Base-by-base conservation (phyloP, 2,113 vertebrate species). In the Mixornis gularis region DNA sequence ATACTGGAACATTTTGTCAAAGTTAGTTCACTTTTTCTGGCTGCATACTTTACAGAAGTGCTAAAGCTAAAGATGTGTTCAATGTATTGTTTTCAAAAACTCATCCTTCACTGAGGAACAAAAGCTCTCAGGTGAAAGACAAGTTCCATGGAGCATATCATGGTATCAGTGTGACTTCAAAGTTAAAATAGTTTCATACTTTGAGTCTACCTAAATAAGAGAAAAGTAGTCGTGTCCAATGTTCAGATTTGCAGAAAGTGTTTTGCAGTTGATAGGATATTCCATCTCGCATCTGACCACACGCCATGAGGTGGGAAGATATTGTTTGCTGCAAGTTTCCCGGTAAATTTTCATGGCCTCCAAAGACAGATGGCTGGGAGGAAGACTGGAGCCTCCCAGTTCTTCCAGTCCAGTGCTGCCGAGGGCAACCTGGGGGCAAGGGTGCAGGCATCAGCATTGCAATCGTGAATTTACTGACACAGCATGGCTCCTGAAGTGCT, bases 231-330 rank as follows among this genome's bases (percentile, higher is more conserved):
- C 3, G 9, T 29, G 12, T 21, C 27, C 22, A 22, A 4, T 26
- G 32, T 64, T 77, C 18, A 56, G 53, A 40, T 32, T 4, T 40
- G 13, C 26, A 51, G 16, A 25, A 69, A 65, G 7, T 44, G 16
- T 22, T 73, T 44, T 78, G 9, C 25, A n/a, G 18, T 19, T 44
- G 12, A 8, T 26, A 26, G 0, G 3, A 4, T 64, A 38, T 17
- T 8, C 11, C 21, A 27, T 19, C 14, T 3, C 7, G 29, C 1
- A 0, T 27, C 9, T 30, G 46, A 73, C 7, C 15, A 38, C 13
- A 59, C 29, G 30, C 3, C 5, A 24, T 12, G 18, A 4, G 4
- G 25, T 22, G 8, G 13, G 32, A 83, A 73, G 21, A 34, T 9
- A 24, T 2, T 0, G 2, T 52, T 71, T 60, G 13, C 21, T 3